Conservation (phyloP, 37 sponge, comb jelly and placozoan species). For the Halichondria panicea region DNA sequence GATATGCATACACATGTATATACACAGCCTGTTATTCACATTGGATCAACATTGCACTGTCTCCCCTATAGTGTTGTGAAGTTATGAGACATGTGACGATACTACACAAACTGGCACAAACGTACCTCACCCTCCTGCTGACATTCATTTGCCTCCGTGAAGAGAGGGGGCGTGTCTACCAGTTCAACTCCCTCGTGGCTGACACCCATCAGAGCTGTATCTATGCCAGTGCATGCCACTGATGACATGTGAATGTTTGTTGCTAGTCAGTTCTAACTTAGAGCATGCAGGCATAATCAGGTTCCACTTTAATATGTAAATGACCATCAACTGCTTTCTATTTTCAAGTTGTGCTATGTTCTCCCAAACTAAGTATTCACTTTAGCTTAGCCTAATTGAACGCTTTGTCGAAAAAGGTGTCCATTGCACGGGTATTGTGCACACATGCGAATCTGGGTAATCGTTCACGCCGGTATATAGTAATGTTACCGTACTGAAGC, state of each 20-base stretch:
- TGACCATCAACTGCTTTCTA: no score
- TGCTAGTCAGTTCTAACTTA: background rate
- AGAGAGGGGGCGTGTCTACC: constrained; percentile 15
- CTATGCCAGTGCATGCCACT: constrained; percentile 57
- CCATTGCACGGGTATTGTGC: no score
- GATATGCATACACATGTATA: no score
- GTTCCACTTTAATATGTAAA: no score
- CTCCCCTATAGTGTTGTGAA: constrained; percentile 53
- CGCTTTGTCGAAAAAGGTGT: no score
- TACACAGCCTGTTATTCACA: no score
- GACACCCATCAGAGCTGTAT: constrained; percentile 46
- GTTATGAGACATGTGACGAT: constrained; percentile 65
- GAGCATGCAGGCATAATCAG: background rate
- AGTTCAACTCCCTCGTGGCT: constrained; percentile 57
- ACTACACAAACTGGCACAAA: constrained; percentile 15
- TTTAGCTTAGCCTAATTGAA: no score
- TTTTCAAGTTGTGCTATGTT: no score
- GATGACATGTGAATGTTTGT: constrained; percentile 50
- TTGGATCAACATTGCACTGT: background rate
- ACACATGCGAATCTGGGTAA: background rate
- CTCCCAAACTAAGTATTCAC: no score
- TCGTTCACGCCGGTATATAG: constrained; percentile 12
- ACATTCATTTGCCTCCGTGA: constrained; percentile 20
- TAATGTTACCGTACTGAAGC: constrained; percentile 52
- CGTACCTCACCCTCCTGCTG: constrained; percentile 13